Conservation (phyloP, 2,888 invertebrate genomes). For the Diarsia brunnea region DNA sequence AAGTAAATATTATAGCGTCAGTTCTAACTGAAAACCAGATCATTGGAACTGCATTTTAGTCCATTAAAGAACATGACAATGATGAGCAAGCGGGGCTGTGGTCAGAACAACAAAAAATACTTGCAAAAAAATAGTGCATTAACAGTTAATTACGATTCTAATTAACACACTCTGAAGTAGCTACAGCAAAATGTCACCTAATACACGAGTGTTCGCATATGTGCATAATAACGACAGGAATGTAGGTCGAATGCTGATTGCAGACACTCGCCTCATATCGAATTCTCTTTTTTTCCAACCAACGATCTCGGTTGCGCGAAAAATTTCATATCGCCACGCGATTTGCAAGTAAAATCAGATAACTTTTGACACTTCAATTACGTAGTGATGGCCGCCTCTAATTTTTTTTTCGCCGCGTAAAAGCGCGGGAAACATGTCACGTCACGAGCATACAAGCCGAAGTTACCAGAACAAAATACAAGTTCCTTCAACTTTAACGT, state of each 20-base stretch:
- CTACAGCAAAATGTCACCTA: conserved; percentile 71
- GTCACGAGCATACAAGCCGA: conserved; percentile 85
- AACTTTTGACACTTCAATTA: conserved; percentile 91
- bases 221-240: conserved; percentile 82
- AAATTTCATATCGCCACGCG: conserved; percentile 89
- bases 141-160: conserved; percentile 69
- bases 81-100: not conserved
- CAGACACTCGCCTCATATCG: conserved; percentile 88
- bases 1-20: not conserved
- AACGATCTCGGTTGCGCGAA: conserved; percentile 86
- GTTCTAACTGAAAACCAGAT: not conserved
- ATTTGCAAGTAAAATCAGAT: conserved; percentile 91
- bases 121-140: conserved; percentile 24
- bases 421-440: conserved; percentile 82
- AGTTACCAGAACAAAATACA: conserved; percentile 86
- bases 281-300: conserved; percentile 89
- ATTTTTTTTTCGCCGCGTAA: conserved; percentile 79
- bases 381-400: conserved; percentile 87
- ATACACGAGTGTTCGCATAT: conserved; percentile 73
- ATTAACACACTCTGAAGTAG: conserved; percentile 66
- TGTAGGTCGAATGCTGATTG: conserved; percentile 89
- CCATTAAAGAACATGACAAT: not conserved
- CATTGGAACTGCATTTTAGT: not conserved
- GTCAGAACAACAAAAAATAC: not conserved
- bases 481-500: conserved; percentile 77